A percentile compares a stretch with the other conserved stretches of the same genome.
Conservation (phyloP, 92 coral and sea anemone genomes). For the Diadumene lineata region DNA sequence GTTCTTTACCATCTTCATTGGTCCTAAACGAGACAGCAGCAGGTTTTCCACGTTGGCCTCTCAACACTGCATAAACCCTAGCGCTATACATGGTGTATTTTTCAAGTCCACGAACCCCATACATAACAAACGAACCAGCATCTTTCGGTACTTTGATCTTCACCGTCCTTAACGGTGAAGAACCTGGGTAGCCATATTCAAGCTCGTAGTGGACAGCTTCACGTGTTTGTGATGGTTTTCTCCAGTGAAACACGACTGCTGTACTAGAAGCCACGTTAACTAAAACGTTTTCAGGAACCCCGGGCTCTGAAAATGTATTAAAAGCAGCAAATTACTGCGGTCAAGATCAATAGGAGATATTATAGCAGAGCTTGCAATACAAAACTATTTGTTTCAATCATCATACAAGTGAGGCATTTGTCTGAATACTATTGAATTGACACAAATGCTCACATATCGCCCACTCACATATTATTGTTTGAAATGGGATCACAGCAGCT, state of each 20-base stretch:
- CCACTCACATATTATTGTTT: too few species aligned
- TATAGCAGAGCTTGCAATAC: too few species aligned
- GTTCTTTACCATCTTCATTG: constrained; percentile 20
- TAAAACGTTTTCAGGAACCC: constrained; percentile 10
- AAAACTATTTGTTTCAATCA: too few species aligned
- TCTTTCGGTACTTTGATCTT: background rate
- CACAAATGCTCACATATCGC: too few species aligned
- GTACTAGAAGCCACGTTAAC: constrained; percentile 6
- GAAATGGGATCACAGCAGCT: too few species aligned
- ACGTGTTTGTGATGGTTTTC: constrained; percentile 15
- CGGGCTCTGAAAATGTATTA: constrained; percentile 26
- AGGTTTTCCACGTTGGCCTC: constrained; percentile 7
- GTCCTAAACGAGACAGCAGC: constrained; percentile 16
- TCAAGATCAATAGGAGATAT: too few species aligned
- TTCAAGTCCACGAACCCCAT: constrained; percentile 8
- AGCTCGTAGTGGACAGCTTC: constrained; percentile 26
- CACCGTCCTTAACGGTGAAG: background rate
- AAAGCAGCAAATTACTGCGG: too few species aligned
- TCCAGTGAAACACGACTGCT: constrained; percentile 11
- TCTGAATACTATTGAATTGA: too few species aligned
- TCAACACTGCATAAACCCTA: constrained; percentile 26
- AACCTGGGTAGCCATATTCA: constrained; percentile 5
- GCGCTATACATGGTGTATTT: constrained; percentile 21
- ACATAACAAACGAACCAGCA: background rate
- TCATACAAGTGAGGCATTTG: too few species aligned